phyloP scores from a whole-genome alignment of 2,888 invertebrate genomes.

The Rotaria macrura region DNA sequence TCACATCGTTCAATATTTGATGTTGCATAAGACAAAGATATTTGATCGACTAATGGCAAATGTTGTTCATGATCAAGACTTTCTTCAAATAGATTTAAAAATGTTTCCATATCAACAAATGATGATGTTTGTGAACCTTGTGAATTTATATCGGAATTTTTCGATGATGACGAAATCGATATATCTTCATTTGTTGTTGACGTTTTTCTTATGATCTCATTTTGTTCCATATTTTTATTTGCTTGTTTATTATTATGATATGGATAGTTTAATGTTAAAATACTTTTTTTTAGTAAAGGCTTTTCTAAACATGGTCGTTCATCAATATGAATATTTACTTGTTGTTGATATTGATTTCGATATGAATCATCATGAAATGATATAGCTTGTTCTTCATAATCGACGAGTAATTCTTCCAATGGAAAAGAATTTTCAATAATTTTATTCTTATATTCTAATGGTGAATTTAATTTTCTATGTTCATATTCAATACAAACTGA shows the following conservation, averaged over 20 bases:
- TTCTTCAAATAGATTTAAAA: slow-evolving; percentile 5
- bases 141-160: background rate
- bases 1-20: background rate
- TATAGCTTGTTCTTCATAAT: background rate
- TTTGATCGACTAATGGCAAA: background rate
- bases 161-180: background rate
- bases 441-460: background rate
- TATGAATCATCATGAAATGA: background rate
- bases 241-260: background rate
- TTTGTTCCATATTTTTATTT: background rate
- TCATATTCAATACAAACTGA: background rate
- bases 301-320: background rate
- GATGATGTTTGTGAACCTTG: background rate
- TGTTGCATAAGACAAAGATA: background rate
- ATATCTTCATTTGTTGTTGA: too few species aligned
- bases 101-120: background rate
- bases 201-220: background rate
- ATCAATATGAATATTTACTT: background rate
- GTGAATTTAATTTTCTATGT: background rate
- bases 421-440: too few species aligned
- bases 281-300: background rate
- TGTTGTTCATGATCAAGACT: slow-evolving; percentile 4
- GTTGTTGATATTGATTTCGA: background rate
- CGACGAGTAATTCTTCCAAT: background rate
- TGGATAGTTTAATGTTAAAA: background rate